A percentile compares a stretch with the other conserved stretches of the same genome.
phyloP scores from a whole-genome alignment of 2,888 invertebrate species.

The Drosophila fulvimacula region DNA sequence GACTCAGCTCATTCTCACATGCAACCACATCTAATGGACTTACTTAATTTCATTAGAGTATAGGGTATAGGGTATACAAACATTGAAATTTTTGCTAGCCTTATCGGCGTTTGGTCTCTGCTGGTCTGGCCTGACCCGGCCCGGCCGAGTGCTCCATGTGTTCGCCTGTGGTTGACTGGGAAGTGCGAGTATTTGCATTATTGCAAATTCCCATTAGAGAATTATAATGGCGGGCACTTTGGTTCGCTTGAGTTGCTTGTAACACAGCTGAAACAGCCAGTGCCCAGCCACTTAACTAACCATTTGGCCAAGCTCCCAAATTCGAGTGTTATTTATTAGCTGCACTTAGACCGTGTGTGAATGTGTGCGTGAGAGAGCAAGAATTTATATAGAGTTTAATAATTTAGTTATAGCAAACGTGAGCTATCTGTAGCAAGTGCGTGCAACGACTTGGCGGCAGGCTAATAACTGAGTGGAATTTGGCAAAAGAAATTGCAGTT shows the following conservation, averaged over 20 bases:
- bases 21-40: too few species aligned
- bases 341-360: slow-evolving; percentile 8
- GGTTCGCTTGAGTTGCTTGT: slow-evolving; percentile 41
- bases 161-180: slow-evolving; percentile 23
- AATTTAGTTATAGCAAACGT: slow-evolving; percentile 3
- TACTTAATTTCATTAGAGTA: background rate
- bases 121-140: slow-evolving; percentile 25
- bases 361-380: background rate
- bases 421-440: background rate
- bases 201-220: slow-evolving; percentile 60
- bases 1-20: background rate
- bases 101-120: slow-evolving; percentile 51
- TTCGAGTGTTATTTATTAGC: slow-evolving; percentile 20
- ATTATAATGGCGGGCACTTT: slow-evolving; percentile 70
- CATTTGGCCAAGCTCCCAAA: slow-evolving; percentile 15
- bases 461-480: too few species aligned
- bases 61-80: slow-evolving; percentile 9
- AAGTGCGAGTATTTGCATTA: slow-evolving; percentile 70
- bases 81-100: slow-evolving; percentile 52
- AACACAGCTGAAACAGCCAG: slow-evolving; percentile 27
- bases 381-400: slow-evolving; percentile 1
- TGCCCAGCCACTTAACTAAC: slow-evolving; percentile 24
- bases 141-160: slow-evolving; percentile 21
- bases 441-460: background rate
- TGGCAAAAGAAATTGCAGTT: too few species aligned